Base-by-base conservation (phyloP, 2,113 vertebrate species). In the Crotalus tigris region DNA sequence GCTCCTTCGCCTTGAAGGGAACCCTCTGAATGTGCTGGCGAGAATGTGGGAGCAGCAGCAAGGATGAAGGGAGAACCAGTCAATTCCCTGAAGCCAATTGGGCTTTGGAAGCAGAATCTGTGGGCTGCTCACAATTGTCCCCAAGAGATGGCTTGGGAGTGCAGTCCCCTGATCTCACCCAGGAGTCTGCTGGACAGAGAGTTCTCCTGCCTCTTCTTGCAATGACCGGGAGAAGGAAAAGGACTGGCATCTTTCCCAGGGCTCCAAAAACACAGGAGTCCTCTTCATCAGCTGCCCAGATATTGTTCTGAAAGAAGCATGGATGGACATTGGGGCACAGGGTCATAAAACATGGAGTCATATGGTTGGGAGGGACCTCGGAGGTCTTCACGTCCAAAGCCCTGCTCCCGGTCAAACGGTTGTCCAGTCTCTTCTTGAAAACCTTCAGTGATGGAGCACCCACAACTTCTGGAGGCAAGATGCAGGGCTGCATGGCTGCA, bases 1-100 rank as follows among this genome's bases (percentile, higher is more conserved):
- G 59, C 8, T 53, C 39, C 90, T 89, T 85, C 85, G 46, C 4
- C n/a, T 86, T 54, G n/a, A 46, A 69, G 33, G 21, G 29, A 6
- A n/a, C 87, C 90, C 53, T 81, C 54, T 94, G 61, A 33, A 23
- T 7, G 33, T 12, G 8, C 2, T 58, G 81, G 86, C 69, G 9
- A 29, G 26, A 94, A 26, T 44, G 29, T 87, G n/a, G 44, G 91
- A 88, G 29, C 94, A 91, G 90, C 7, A 13, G 44, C 51, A 0
- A 51, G 12, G 33, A 8, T 26, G 75, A 1, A 0, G 0, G 0
- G 23, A 12, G 26, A 54, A 2, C 21, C 69, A 91, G 91, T 61
- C 29, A 87, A 55, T 81, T 19, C 75, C 75, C 19, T 44, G 33
- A 44, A 44, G 75, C 21, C 1, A 17, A 12, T 24, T 15, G 81